Conservation (phyloP, 2,113 vertebrate species). For the Oreamnos americanus region DNA sequence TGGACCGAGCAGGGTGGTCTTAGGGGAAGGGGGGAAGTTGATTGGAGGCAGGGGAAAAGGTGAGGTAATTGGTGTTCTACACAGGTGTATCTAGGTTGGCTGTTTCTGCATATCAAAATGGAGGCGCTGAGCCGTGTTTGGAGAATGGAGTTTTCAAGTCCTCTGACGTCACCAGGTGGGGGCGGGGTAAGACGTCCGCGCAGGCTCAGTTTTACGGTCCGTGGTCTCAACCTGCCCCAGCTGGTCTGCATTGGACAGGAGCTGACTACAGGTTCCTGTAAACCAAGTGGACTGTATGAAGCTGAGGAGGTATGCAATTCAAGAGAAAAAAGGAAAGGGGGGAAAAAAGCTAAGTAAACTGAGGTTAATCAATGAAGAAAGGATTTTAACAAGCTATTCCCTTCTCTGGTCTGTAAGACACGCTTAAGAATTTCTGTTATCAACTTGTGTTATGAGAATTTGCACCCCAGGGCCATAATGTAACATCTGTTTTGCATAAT, state of each 20-base stretch:
- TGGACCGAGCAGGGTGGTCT: neutral
- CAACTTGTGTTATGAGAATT: neutral
- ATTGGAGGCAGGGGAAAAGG: neutral
- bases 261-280: neutral
- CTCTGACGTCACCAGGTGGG: neutral
- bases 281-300: neutral
- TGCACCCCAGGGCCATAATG: neutral
- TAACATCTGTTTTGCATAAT: conserved; percentile 18
- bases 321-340: neutral
- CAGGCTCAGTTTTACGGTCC: neutral
- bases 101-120: neutral
- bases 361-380: neutral
- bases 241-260: neutral
- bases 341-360: neutral
- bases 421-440: neutral
- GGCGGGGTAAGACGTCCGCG: accelerated
- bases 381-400: neutral
- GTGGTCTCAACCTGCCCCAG: neutral
- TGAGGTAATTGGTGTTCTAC: neutral
- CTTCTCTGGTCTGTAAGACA: neutral
- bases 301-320: neutral
- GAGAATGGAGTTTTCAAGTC: neutral
- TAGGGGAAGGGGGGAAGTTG: neutral
- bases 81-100: neutral
- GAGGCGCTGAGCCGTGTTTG: neutral